A percentile compares a stretch with the other conserved stretches of the same genome.
Conservation (phyloP, 1,140 invertebrate species). For the Triops cancriformis region DNA sequence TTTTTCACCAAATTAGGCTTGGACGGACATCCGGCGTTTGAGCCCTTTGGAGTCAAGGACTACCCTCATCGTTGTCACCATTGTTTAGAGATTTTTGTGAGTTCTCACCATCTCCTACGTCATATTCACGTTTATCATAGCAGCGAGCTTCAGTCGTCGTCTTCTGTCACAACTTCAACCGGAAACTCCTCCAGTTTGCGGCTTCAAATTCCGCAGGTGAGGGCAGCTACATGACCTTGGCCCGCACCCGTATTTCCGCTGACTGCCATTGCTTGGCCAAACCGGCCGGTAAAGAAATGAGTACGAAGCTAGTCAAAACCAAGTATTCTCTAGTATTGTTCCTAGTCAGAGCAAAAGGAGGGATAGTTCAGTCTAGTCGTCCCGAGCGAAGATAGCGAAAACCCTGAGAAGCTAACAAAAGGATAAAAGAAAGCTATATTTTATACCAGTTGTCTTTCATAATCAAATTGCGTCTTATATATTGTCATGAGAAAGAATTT, state of each 20-base stretch:
- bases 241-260: conserved; percentile 8
- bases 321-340: background rate
- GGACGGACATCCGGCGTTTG: background rate
- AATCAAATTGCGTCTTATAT: background rate
- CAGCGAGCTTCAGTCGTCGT: background rate
- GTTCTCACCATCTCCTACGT: background rate
- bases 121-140: background rate
- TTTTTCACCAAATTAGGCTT: background rate
- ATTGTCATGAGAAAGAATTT: background rate
- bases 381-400: background rate
- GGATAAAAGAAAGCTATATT: background rate
- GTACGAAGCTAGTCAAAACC: background rate
- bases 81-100: conserved; percentile 3
- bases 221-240: conserved; percentile 8
- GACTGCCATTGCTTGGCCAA: background rate
- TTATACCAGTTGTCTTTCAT: background rate
- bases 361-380: background rate
- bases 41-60: background rate
- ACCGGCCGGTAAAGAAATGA: background rate
- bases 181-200: background rate
- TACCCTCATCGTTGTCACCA: conserved; percentile 9
- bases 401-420: conserved; percentile 4
- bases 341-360: background rate
- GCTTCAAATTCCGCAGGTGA: conserved; percentile 12
- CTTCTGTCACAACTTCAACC: background rate